These are phyloP conservation scores for Dasysyrphus albostriatus DNA, from an alignment of 2,888 invertebrate genomes.

Conservation along the genomic window DNA sequence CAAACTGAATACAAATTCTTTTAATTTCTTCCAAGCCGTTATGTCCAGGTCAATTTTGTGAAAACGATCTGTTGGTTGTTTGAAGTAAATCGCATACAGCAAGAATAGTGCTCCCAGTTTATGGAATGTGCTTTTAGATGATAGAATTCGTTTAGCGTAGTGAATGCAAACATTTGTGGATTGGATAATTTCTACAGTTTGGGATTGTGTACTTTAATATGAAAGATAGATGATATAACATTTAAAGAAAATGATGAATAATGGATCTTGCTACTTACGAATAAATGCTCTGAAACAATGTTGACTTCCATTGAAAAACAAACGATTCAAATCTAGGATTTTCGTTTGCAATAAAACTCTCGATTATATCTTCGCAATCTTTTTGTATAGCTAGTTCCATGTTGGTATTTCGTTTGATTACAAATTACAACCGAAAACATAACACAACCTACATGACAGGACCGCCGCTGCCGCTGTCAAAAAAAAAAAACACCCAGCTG, in stretches of 20 bases:
- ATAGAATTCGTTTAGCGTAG: constrained; percentile 54
- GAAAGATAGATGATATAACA: no score
- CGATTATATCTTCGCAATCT: constrained; percentile 77
- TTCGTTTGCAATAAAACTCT: constrained; percentile 69
- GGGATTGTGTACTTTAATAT: constrained; percentile 50
- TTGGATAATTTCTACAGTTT: constrained; percentile 43
- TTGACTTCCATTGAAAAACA: constrained; percentile 78
- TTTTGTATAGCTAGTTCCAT: constrained; percentile 77
- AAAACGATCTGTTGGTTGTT: constrained; percentile 80
- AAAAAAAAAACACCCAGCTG: background rate
- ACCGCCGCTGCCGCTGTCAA: background rate
- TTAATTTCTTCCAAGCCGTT: constrained; percentile 78
- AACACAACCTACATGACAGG: background rate
- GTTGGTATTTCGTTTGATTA: background rate
- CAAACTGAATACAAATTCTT: constrained; percentile 70
- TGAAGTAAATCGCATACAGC: constrained; percentile 80
- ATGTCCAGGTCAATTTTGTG: constrained; percentile 79
- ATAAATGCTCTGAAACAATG: constrained; percentile 80
- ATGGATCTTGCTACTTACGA: constrained; percentile 22
- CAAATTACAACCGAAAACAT: background rate
- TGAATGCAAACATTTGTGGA: constrained; percentile 66
- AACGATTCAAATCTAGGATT: constrained; percentile 78
- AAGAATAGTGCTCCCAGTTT: constrained; percentile 79
- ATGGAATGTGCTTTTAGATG: constrained; percentile 33
- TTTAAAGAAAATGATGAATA: background rate